These are phyloP conservation scores for Vireo altiloquus DNA, from an alignment of 2,113 vertebrate genomes.

Conservation along the genomic window DNA sequence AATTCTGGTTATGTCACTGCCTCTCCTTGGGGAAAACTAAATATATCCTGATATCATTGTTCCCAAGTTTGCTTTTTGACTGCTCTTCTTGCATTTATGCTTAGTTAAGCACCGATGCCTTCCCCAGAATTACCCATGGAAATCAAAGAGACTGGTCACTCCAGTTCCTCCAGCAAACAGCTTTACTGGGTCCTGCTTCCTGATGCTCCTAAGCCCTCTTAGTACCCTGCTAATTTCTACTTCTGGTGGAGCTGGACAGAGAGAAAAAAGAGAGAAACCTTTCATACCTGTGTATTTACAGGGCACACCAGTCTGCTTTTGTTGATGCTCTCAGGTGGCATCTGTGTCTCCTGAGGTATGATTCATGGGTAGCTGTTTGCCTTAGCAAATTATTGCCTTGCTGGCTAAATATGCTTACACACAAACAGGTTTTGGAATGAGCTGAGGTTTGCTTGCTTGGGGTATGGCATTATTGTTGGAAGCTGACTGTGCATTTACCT, in stretches of 20 bases:
- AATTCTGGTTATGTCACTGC: background rate
- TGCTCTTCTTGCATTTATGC: background rate
- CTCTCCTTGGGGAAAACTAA: constrained; percentile 16
- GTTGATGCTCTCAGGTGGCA: background rate
- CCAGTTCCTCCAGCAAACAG: background rate
- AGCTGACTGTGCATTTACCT: fast-evolving
- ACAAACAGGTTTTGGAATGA: background rate
- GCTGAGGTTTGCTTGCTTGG: background rate
- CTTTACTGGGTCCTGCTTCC: background rate
- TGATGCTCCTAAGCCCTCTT: background rate
- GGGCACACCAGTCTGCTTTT: background rate
- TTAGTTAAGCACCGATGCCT: background rate
- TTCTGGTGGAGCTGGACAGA: background rate
- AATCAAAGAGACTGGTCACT: background rate
- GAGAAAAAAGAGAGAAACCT: background rate
- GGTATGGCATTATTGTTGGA: fast-evolving
- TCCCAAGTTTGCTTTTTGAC: background rate
- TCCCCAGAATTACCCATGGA: background rate
- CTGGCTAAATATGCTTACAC: background rate
- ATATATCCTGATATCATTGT: background rate
- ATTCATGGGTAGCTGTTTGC: background rate
- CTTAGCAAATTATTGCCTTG: background rate
- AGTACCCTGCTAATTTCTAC: background rate
- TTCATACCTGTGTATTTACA: fast-evolving
- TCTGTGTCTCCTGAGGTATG: background rate